Evolutionary conservation across 2,888 invertebrate species (phyloP).

Genomic region (Neocrepidodera transversa): DNA sequence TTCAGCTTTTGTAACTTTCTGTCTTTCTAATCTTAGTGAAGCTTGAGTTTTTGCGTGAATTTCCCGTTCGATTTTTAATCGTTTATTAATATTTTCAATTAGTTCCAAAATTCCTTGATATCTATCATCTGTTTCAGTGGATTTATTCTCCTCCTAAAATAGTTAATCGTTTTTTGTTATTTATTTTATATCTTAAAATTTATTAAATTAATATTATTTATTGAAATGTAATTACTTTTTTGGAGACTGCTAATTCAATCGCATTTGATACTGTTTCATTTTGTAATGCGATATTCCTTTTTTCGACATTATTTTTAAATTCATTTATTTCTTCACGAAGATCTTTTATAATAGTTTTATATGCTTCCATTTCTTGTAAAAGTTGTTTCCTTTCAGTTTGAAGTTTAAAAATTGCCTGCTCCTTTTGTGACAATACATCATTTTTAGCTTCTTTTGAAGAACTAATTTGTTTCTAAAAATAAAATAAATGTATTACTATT

Average conservation of each 20-base stretch:
- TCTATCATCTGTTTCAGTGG: constrained; percentile 2
- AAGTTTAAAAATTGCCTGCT: constrained; percentile 61
- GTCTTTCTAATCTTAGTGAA: constrained; percentile 60
- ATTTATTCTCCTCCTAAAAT: constrained; percentile 11
- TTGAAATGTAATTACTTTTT: neutral
- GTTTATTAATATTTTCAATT: constrained; percentile 64
- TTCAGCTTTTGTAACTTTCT: constrained; percentile 67
- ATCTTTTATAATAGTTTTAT: constrained; percentile 64
- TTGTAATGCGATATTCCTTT: no score
- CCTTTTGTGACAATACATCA: constrained; percentile 63
- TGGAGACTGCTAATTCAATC: neutral
- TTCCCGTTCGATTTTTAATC: constrained; percentile 66
- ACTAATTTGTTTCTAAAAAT: constrained; percentile 64
- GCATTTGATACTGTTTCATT: neutral
- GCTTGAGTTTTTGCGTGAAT: constrained; percentile 54
- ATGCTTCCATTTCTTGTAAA: constrained; percentile 58
- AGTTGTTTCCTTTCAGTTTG: constrained; percentile 51
- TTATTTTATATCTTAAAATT: no score
- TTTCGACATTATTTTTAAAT: constrained; percentile 39
- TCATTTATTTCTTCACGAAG: constrained; percentile 61
- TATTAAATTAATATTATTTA: no score
- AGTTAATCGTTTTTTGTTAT: no score
- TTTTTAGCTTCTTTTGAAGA: constrained; percentile 62
- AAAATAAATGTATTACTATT: no score
- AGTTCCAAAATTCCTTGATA: constrained; percentile 62